These are phyloP conservation scores for Drosophila dives DNA, from an alignment of 2,888 invertebrate genomes.

Conservation along the genomic window DNA sequence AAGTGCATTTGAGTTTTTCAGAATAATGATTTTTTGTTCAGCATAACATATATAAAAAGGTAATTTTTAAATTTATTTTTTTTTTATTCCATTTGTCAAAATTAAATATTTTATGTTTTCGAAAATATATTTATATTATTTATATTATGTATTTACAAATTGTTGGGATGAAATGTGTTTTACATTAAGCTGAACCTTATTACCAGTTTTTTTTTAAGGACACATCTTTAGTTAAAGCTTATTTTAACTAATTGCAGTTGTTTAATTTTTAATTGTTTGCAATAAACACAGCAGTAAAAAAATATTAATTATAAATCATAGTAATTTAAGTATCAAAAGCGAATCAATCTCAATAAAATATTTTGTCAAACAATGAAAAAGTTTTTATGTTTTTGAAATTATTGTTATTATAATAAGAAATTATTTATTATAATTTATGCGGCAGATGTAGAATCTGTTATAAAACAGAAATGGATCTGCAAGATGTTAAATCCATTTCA, in stretches of 20 bases:
- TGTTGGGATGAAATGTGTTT: background rate
- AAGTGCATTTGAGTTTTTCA: too few species aligned
- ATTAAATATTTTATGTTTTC: background rate
- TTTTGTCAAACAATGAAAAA: background rate
- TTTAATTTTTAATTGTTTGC: background rate
- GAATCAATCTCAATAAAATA: background rate
- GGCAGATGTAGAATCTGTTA: background rate
- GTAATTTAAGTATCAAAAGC: background rate
- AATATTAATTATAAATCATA: background rate
- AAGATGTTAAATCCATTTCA: background rate
- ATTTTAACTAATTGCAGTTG: background rate
- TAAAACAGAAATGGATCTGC: background rate
- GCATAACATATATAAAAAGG: too few species aligned
- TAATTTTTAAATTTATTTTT: background rate
- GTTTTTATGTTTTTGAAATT: background rate
- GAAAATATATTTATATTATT: too few species aligned
- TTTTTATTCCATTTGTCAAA: too few species aligned
- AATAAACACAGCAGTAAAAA: too few species aligned
- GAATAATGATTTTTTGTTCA: too few species aligned
- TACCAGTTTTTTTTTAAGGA: background rate
- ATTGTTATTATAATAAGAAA: background rate
- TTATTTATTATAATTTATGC: background rate
- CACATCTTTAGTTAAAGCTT: background rate
- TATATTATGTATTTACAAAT: background rate
- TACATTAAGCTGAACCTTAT: background rate